Percentiles rank a stretch among this genome's conserved stretches.
phyloP scores from a whole-genome alignment of 1,140 invertebrate genomes.

The Drosophila parabipectinata region DNA sequence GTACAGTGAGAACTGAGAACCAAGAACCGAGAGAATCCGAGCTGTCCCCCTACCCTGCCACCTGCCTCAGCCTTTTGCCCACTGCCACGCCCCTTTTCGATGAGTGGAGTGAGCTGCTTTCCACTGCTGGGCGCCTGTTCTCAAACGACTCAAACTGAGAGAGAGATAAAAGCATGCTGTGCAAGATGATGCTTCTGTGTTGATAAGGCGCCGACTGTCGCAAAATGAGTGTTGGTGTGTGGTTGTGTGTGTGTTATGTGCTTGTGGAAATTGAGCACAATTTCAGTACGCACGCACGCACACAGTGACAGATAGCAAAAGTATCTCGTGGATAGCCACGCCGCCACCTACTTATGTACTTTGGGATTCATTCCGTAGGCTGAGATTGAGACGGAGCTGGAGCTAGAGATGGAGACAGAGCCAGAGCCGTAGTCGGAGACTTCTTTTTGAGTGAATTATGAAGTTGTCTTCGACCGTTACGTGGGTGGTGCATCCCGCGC shows the following conservation, averaged over 20 bases:
- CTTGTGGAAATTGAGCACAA: constrained; percentile 74
- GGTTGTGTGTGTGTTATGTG: constrained; percentile 39
- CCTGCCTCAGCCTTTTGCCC: constrained; percentile 1
- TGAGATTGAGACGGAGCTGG: constrained; percentile 35
- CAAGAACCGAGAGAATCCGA: constrained; percentile 36
- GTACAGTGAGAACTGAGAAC: constrained; percentile 20
- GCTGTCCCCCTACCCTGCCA: constrained; percentile 1
- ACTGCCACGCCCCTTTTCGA: constrained; percentile 22
- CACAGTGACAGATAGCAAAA: constrained; percentile 22
- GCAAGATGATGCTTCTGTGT: constrained; percentile 81
- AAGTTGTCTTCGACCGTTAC: constrained; percentile 66
- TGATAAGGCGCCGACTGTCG: constrained; percentile 63
- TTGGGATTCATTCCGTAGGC: constrained; percentile 38
- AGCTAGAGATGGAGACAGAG: neutral
- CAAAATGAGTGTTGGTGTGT: constrained; percentile 20
- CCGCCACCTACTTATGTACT: constrained; percentile 56
- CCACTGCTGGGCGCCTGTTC: constrained; percentile 76
- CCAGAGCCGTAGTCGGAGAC: neutral
- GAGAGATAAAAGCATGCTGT: constrained; percentile 82
- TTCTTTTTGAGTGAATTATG: constrained; percentile 74
- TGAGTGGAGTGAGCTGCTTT: constrained; percentile 63
- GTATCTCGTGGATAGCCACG: constrained; percentile 49
- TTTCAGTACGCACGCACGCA: constrained; percentile 60
- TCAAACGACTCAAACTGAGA: constrained; percentile 81
- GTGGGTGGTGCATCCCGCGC: constrained; percentile 52